Conservation (phyloP, 2,113 vertebrate genomes). For the Anoura caudifer region DNA sequence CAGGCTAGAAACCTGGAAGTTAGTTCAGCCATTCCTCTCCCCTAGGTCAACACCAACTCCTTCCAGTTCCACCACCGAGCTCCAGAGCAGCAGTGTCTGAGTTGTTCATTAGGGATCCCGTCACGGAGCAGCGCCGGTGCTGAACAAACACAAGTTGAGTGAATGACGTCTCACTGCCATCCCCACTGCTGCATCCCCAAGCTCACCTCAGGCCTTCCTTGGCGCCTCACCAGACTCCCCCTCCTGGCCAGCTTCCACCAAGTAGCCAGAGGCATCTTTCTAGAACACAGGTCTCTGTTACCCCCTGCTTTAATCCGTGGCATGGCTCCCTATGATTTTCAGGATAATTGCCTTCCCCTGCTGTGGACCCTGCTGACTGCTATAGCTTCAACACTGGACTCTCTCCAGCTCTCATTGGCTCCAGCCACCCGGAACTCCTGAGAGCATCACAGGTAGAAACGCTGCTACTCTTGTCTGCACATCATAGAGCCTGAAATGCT, state of each 20-base stretch:
- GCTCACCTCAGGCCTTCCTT: background rate
- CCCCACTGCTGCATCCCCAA: background rate
- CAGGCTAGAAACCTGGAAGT: background rate
- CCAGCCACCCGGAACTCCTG: background rate
- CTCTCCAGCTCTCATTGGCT: background rate
- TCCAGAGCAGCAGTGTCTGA: background rate
- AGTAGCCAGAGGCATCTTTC: background rate
- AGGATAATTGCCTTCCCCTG: background rate
- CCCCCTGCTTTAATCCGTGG: background rate
- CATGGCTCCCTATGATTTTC: background rate
- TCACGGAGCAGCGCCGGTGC: background rate
- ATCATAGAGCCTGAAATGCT: background rate
- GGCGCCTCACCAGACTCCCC: background rate
- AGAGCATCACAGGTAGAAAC: background rate
- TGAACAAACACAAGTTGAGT: rapidly evolving
- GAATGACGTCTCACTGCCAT: background rate
- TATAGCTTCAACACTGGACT: background rate
- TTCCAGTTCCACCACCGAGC: background rate
- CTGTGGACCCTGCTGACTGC: background rate
- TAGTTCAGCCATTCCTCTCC: background rate
- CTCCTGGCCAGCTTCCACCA: background rate
- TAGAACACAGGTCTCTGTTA: background rate
- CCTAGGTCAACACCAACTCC: background rate
- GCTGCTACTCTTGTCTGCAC: background rate
- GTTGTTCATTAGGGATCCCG: background rate